Conservation (phyloP, 2,888 invertebrate genomes). For the Pheosia tremula region DNA sequence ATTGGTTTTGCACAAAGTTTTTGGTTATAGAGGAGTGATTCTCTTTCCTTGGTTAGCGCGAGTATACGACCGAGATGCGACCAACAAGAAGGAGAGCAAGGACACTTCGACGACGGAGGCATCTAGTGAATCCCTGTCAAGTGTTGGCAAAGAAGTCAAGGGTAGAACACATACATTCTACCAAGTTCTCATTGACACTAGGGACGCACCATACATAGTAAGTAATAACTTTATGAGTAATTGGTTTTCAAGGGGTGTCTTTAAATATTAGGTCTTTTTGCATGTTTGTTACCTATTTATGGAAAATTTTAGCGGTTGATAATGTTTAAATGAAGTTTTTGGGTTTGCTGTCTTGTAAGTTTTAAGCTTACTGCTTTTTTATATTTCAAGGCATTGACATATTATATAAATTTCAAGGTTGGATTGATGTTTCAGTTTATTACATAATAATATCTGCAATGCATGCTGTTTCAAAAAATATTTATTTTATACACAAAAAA, state of each 20-base stretch:
- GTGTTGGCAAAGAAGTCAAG: slow-evolving; percentile 93
- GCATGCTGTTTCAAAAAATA: too few species aligned
- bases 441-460: too few species aligned
- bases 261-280: too few species aligned
- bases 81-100: slow-evolving; percentile 86
- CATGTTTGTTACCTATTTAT: slow-evolving; percentile 10
- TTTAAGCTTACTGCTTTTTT: too few species aligned
- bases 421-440: too few species aligned
- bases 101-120: slow-evolving; percentile 58
- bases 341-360: too few species aligned
- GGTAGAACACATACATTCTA: slow-evolving; percentile 97
- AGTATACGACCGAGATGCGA: slow-evolving; percentile 96
- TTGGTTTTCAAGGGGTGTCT: not conserved
- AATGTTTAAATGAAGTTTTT: too few species aligned
- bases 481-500: too few species aligned
- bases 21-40: slow-evolving; percentile 98
- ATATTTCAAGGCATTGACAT: too few species aligned
- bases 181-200: slow-evolving; percentile 98
- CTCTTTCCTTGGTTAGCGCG: slow-evolving; percentile 98
- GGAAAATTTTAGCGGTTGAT: too few species aligned
- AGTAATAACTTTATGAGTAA: slow-evolving; percentile 62
- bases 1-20: slow-evolving; percentile 97
- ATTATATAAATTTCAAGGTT: too few species aligned
- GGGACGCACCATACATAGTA: slow-evolving; percentile 98
- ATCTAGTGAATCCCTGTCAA: slow-evolving; percentile 70